Base-by-base conservation (phyloP, 2,797 vertebrate genomes). In the Smutsia temminckii region DNA sequence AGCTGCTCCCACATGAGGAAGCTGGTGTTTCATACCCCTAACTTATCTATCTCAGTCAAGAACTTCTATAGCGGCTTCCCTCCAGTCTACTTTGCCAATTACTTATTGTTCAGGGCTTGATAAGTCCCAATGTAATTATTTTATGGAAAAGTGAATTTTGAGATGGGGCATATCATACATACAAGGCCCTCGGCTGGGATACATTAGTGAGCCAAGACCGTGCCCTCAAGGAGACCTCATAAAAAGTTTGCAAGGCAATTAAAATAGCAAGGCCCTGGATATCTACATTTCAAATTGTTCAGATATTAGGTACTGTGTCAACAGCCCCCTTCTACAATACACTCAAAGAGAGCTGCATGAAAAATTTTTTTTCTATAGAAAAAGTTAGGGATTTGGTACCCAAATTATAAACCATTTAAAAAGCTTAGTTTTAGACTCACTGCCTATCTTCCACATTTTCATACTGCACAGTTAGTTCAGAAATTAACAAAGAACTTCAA, bases 401-500 rank as follows among this genome's bases (percentile, higher is more conserved):
- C 1, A 34, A 64, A 77, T 46, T 72, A 46, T 49, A 53, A 40
- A 42, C 10, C 4, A 64, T 85, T 71, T 91, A 75, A 20, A 59
- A 92, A 74, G 25, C 25, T 37, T 37, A 49, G 7, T 57, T 23
- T 49, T 88, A 75, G 75, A 14, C 5, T 34, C 21, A 85, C 71
- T 17, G 7, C 68, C 85, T 94, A 16, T 94, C 49, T 81, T 94
- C 8, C 3, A 84, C 27, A 55, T 89, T 75, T 80, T 64, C n/a
- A 64, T 7, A 88, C 0, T 27, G 34, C n/a, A 80, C 79, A 83
- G 40, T 29, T 85, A 80, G 9, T 59, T 89, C 13, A 69, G 64
- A 96, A 97, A 94, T 53, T 86, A 95, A 75, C 40, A 55, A 71
- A 61, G 37, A 97, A 34, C 27, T 92, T 78, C 84, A 95, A 93